These are phyloP conservation scores for Heliocidaris tuberculata DNA, from an alignment of 35 echinoderm and acorn worm genomes.

Conservation along the genomic window DNA sequence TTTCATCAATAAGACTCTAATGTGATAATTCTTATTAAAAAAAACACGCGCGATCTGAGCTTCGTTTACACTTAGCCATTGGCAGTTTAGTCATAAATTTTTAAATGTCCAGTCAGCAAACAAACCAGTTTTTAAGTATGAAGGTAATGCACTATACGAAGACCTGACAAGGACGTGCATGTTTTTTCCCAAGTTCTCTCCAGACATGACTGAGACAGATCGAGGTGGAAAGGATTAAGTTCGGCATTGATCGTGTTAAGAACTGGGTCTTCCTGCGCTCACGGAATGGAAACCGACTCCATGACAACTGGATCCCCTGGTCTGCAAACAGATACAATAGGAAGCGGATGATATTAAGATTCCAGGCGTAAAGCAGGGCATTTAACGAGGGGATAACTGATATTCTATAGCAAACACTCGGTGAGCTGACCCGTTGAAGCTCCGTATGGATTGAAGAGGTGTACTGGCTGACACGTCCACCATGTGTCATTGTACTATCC, in stretches of 20 bases:
- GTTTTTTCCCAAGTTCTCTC: neutral
- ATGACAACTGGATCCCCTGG: neutral
- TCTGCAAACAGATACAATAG: conserved; percentile 1
- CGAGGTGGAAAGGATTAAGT: neutral
- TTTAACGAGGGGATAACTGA: conserved; percentile 10
- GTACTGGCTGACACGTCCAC: neutral
- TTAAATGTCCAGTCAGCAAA: neutral
- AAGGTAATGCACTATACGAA: neutral
- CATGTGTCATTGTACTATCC: conserved; percentile 16
- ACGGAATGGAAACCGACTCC: neutral
- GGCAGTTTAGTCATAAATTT: too few relatives aligned
- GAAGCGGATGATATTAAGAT: neutral
- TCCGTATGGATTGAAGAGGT: neutral
- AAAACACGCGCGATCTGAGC: too few relatives aligned
- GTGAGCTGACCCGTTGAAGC: neutral
- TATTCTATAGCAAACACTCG: conserved; percentile 9
- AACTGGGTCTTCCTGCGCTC: neutral
- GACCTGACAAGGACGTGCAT: neutral
- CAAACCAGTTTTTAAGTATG: neutral
- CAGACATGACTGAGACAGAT: neutral
- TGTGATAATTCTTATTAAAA: too few relatives aligned
- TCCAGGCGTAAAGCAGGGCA: neutral
- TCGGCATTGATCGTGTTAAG: neutral
- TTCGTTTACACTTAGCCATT: too few relatives aligned
- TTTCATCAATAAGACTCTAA: too few relatives aligned